phyloP scores from a whole-genome alignment of 1,140 invertebrate genomes.

The Phenacoccus solenopsis region DNA sequence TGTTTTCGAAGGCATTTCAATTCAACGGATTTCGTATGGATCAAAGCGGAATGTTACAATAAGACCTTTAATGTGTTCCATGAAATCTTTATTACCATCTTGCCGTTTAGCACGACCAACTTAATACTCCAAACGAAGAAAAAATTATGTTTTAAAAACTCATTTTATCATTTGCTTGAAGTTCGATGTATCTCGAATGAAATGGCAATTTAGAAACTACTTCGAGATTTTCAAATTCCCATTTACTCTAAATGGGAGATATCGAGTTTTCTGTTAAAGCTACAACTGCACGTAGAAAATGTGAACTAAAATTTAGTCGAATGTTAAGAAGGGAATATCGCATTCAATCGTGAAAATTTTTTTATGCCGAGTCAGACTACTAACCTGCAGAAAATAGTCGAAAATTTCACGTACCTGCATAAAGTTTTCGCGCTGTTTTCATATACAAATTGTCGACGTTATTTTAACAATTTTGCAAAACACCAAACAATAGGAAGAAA shows the following conservation, averaged over 20 bases:
- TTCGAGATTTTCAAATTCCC: background rate
- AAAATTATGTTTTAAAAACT: too few species aligned
- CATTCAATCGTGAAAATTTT: background rate
- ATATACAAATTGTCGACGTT: background rate
- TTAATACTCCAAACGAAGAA: too few species aligned
- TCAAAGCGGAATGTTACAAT: constrained; percentile 6
- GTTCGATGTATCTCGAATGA: background rate
- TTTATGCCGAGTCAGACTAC: background rate
- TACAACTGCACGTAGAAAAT: too few species aligned
- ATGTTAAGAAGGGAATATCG: background rate
- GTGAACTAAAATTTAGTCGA: too few species aligned
- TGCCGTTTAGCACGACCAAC: background rate
- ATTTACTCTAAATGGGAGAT: background rate
- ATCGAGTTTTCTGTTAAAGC: too few species aligned
- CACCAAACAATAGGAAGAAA: background rate
- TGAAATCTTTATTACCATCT: constrained; percentile 11
- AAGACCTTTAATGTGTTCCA: constrained; percentile 8
- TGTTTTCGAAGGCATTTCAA: constrained; percentile 3
- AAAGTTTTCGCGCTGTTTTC: background rate
- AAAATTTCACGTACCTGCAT: background rate
- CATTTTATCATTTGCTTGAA: background rate
- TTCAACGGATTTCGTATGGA: constrained; percentile 8
- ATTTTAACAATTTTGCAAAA: background rate
- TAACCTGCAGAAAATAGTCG: background rate
- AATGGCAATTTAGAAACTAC: background rate